Percentiles rank a stretch among this genome's conserved stretches.
These are phyloP conservation scores for Drosophila sordidula DNA, from an alignment of 2,888 invertebrate genomes.

Conservation along the genomic window DNA sequence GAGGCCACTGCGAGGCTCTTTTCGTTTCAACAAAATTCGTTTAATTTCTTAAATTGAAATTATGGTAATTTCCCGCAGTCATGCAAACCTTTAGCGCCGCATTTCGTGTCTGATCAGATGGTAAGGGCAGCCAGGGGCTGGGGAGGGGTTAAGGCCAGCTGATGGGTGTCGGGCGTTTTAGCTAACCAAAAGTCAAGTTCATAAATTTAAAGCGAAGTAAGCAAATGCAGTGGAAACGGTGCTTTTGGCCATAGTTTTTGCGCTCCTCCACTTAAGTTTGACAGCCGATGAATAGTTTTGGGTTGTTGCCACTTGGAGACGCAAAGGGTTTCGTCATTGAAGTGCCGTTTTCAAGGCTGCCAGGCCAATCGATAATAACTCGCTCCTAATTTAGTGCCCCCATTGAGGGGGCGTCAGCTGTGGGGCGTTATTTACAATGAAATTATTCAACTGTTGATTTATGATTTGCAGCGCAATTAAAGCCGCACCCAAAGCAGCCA, in stretches of 20 bases:
- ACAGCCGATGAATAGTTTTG: constrained; percentile 55
- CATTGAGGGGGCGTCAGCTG: constrained; percentile 12
- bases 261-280: constrained; percentile 35
- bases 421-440: constrained; percentile 35
- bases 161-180: constrained; percentile 2
- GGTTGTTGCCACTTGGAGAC: constrained; percentile 22
- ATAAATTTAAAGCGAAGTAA: constrained; percentile 65
- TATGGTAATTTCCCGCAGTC: constrained; percentile 82
- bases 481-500: constrained; percentile 42
- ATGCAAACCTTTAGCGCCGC: constrained; percentile 72
- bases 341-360: constrained; percentile 50
- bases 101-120: constrained; percentile 63
- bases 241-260: constrained; percentile 18
- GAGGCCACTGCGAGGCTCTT: constrained; percentile 39
- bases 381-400: constrained; percentile 18
- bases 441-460: constrained; percentile 68
- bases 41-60: constrained; percentile 83
- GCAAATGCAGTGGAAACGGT: constrained; percentile 26
- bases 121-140: not conserved
- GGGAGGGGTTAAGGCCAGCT: not conserved
- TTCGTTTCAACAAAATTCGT: constrained; percentile 66
- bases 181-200: constrained; percentile 77
- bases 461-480: constrained; percentile 62
- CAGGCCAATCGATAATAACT: constrained; percentile 53
- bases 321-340: constrained; percentile 36